Base-by-base conservation (phyloP, 2,113 vertebrate genomes). In the Euleptes europaea region DNA sequence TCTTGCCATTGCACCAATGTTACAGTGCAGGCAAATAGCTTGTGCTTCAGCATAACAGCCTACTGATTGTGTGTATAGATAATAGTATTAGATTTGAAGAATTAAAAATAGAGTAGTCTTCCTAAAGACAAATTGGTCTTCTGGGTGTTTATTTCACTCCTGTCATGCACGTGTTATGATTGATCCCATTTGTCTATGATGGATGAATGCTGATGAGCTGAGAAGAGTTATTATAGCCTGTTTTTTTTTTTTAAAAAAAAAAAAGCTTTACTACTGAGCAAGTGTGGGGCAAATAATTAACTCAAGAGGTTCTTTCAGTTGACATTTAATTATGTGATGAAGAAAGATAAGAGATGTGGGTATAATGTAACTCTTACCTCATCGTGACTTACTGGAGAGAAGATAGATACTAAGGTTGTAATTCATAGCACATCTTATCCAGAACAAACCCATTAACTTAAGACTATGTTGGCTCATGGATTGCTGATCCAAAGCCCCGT, bases 261-360 rank as follows among this genome's bases (percentile, higher is more conserved):
- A 76, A 86, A 85, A 88, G 21, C 35, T 60, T 89, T 87, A 82
- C 78, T 90, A 90, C 54, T 88, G 84, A 69, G 78, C 82, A 90
- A 88, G 78, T 49, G 82, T 74, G 88, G 87, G 65, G 35, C n/a
- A 71, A 84, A 79, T 31, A 80, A 80, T 78, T 92, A 85, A 91
- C 89, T 90, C 38, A 80, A 67, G 63, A 40, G 0, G 0, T 57
- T 70, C 49, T 89, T 83, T 49, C 82, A 57, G 42, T 7, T 91
- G 84, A 86, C 63, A 77, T 80, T 89, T 89, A 88, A 87, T 92
- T 90, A 89, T 47, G 73, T 66, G 88, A 92, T 75, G 75, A 88
- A 38, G 70, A 89, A 90, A 72, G 72, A 89, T 33, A 84, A 3
- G 33, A 86, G 75, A 83, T 75, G 1, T 1, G 26, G 7, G 6